Conservation (phyloP, 2,797 vertebrate genomes). For the Scyliorhinus canicula region DNA sequence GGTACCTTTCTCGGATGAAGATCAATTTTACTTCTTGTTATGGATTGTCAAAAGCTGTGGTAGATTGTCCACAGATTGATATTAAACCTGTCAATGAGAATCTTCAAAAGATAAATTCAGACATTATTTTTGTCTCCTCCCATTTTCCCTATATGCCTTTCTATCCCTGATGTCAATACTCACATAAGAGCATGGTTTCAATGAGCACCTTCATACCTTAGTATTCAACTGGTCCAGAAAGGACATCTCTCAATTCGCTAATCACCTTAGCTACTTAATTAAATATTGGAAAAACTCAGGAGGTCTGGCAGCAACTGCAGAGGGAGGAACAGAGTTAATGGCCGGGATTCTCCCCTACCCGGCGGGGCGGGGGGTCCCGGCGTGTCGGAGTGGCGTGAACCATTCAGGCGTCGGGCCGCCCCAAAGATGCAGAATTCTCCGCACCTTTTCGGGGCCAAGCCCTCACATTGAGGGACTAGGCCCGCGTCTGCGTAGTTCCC, state of each 20-base stretch:
- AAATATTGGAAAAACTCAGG: too few species aligned
- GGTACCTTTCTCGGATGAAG: not conserved
- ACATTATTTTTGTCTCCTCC: not conserved
- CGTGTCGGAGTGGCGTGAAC: too few species aligned
- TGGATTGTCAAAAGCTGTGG: not conserved
- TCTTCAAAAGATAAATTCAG: not conserved
- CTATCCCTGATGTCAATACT: not conserved
- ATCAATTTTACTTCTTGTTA: not conserved
- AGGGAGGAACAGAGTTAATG: too few species aligned
- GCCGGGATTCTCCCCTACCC: too few species aligned
- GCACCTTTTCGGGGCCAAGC: too few species aligned
- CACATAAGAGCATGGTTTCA: not conserved
- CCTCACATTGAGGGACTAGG: too few species aligned
- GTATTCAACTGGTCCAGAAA: too few species aligned
- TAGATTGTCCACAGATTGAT: not conserved
- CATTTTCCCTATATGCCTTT: not conserved
- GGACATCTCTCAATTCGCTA: not conserved
- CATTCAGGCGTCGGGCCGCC: too few species aligned
- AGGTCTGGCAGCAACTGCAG: too few species aligned
- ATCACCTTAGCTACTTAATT: not conserved
- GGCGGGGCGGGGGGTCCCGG: too few species aligned
- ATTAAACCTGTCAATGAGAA: not conserved
- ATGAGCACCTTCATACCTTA: not conserved
- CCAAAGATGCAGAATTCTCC: too few species aligned
- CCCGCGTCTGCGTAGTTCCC: too few species aligned